Conservation (phyloP, 2,888 invertebrate species). For the Andrena praecox region DNA sequence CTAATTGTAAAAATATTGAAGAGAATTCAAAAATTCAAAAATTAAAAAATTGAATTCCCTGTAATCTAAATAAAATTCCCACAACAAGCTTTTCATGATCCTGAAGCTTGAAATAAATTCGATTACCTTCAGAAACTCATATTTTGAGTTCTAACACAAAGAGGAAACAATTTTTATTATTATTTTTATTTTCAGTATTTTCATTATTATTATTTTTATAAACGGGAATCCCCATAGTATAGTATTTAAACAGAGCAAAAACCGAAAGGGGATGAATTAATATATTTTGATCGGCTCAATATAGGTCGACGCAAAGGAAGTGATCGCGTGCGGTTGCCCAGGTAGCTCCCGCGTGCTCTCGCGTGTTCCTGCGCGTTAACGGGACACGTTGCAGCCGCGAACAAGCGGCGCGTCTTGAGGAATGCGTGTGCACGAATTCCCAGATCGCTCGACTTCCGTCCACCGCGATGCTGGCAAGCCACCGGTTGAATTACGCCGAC, state of each 20-base stretch:
- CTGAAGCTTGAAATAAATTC: background rate
- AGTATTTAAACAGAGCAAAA: too few species aligned
- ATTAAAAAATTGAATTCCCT: too few species aligned
- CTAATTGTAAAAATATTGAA: too few species aligned
- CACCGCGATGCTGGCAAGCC: slow-evolving; percentile 30
- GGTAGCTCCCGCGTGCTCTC: background rate
- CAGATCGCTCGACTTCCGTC: slow-evolving; percentile 68
- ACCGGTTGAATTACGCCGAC: slow-evolving; percentile 44
- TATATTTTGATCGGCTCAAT: slow-evolving; percentile 1
- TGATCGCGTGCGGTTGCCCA: slow-evolving; percentile 23
- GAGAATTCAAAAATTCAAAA: too few species aligned
- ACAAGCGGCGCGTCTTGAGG: slow-evolving; percentile 47
- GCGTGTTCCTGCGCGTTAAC: slow-evolving; percentile 48
- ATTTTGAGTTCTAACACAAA: background rate
- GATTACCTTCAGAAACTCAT: background rate
- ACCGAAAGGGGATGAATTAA: background rate
- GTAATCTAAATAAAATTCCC: too few species aligned
- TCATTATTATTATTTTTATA: background rate
- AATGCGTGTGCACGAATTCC: slow-evolving; percentile 63
- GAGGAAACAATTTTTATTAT: too few species aligned
- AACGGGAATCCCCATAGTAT: too few species aligned
- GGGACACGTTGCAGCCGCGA: slow-evolving; percentile 47
- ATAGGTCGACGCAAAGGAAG: slow-evolving; percentile 37
- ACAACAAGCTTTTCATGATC: too few species aligned
- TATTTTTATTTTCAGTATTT: background rate